A percentile compares a stretch with the other conserved stretches of the same genome.
Evolutionary conservation across 1,140 invertebrate genomes (phyloP).

Genomic region (Trichogramma pretiosum): DNA sequence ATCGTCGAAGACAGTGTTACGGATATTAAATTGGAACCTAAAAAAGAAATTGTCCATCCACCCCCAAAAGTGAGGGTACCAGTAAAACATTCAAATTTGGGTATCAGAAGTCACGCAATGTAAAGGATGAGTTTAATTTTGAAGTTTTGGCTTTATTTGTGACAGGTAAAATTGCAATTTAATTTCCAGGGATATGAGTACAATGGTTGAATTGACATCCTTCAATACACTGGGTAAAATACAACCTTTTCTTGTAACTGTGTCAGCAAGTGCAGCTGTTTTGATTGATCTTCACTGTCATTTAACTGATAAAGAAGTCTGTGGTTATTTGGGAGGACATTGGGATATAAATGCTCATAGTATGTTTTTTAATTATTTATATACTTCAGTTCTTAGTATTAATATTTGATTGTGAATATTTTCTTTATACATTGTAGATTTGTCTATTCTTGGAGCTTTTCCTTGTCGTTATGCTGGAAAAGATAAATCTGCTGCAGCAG

Average conservation of each 20-base stretch:
- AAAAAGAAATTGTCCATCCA: not conserved
- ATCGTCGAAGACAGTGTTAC: no score
- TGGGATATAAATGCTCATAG: conserved; percentile 93
- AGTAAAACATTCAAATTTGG: conserved; percentile 44
- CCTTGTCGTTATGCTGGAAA: conserved; percentile 76
- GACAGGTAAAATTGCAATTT: conserved; percentile 7
- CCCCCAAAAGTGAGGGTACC: conserved; percentile 36
- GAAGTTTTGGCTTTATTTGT: conserved; percentile 4
- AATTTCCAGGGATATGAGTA: conserved; percentile 70
- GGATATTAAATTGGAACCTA: not conserved
- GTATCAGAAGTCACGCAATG: conserved; percentile 44
- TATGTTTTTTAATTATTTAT: conserved; percentile 47
- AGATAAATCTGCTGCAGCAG: conserved; percentile 61
- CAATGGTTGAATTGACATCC: conserved; percentile 77
- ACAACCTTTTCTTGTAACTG: conserved; percentile 83
- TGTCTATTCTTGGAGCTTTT: conserved; percentile 80
- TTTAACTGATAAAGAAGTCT: conserved; percentile 82
- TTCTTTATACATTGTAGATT: conserved; percentile 50
- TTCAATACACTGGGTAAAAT: conserved; percentile 81
- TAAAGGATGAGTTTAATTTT: conserved; percentile 21
- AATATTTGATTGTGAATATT: not conserved
- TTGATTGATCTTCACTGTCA: conserved; percentile 91
- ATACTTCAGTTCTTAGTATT: not conserved
- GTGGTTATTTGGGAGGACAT: conserved; percentile 85
- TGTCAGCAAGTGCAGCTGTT: conserved; percentile 78